Evolutionary conservation across 2,797 vertebrate species (phyloP).

Genomic region (Lepidocolaptes lacrymiger): DNA sequence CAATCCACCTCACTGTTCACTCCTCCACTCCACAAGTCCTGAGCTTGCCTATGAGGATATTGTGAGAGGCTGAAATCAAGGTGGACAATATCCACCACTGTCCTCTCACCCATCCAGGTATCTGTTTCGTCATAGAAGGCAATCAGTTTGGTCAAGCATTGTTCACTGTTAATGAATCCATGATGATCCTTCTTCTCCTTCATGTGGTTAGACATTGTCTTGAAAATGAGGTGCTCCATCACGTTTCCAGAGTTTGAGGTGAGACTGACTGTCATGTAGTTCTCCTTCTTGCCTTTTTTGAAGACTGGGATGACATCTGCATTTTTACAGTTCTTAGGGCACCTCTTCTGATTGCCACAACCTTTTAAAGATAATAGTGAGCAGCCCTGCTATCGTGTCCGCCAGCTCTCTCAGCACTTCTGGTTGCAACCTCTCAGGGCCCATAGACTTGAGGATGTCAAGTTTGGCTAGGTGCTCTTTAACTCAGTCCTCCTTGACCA

Average conservation of each 20-base stretch:
- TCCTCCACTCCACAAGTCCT: too few relatives aligned
- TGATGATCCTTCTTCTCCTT: not conserved
- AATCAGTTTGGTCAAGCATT: too few relatives aligned
- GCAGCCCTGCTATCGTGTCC: not conserved
- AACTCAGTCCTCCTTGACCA: not conserved
- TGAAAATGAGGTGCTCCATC: not conserved
- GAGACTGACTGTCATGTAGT: not conserved
- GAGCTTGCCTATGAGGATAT: not conserved
- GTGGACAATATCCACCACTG: not conserved
- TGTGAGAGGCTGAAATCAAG: not conserved
- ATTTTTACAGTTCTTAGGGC: not conserved
- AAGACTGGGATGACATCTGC: not conserved
- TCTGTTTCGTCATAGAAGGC: not conserved
- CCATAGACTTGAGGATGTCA: not conserved
- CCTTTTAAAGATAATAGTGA: not conserved
- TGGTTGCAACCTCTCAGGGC: too few relatives aligned
- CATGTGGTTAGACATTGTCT: not conserved
- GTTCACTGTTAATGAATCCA: not conserved
- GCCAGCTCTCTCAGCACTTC: not conserved
- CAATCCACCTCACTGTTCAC: not conserved
- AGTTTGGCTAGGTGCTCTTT: not conserved
- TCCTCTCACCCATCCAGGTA: not conserved
- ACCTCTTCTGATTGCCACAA: not conserved
- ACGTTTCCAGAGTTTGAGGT: not conserved
- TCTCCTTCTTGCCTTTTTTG: not conserved